Conservation (phyloP, 2,888 invertebrate genomes). For the Euphydryas editha region DNA sequence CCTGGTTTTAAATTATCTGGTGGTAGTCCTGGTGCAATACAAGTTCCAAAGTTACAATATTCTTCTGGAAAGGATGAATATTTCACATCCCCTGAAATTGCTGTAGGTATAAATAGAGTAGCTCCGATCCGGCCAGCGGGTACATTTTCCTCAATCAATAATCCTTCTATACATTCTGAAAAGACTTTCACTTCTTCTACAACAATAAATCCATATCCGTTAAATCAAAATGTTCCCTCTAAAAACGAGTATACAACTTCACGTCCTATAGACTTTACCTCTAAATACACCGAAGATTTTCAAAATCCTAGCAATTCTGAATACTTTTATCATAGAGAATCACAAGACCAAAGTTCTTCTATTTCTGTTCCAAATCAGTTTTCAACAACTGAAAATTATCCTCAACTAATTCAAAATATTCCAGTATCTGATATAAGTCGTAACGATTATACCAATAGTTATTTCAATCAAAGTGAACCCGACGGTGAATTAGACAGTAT, state of each 20-base stretch:
- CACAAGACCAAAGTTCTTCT: constrained; percentile 38
- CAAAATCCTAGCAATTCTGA: background rate
- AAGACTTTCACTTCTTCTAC: background rate
- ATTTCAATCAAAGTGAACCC: background rate
- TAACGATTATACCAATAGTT: background rate
- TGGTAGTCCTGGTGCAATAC: constrained; percentile 56
- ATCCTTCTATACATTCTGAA: background rate
- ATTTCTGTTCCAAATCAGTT: constrained; percentile 33
- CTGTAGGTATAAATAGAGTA: constrained; percentile 47
- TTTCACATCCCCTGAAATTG: constrained; percentile 19
- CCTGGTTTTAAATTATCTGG: constrained; percentile 63
- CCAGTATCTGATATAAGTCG: background rate
- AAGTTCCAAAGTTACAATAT: constrained; percentile 52
- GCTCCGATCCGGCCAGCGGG: constrained; percentile 23
- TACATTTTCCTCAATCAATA: background rate
- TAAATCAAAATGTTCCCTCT: background rate
- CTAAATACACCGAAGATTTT: background rate
- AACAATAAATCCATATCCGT: background rate
- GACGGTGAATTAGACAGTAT: background rate
- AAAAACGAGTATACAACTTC: background rate
- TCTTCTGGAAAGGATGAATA: constrained; percentile 33
- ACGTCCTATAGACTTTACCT: background rate
- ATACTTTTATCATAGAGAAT: background rate
- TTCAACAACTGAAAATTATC: constrained; percentile 7
- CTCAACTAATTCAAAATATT: background rate